phyloP scores from a whole-genome alignment of 1,140 invertebrate genomes.

The Oscheius sp. region DNA sequence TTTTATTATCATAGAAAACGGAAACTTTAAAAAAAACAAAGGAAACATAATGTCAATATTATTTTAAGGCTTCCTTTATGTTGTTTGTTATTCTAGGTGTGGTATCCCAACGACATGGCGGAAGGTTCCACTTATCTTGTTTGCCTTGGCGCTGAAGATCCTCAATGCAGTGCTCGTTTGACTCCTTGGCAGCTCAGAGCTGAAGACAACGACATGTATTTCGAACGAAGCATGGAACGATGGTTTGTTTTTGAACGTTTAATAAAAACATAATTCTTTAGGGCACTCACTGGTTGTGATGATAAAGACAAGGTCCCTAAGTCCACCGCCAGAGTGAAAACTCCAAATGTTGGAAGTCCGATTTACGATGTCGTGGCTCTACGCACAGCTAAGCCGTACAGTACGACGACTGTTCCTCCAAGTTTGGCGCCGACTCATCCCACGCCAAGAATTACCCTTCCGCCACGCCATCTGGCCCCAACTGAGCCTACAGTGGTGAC shows the following conservation, averaged over 20 bases:
- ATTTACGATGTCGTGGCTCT: neutral
- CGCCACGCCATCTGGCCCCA: neutral
- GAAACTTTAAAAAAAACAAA: too few relatives aligned
- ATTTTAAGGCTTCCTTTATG: too few relatives aligned
- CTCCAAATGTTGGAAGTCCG: neutral
- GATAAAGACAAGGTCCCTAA: neutral
- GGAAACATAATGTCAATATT: too few relatives aligned
- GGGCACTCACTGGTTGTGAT: neutral
- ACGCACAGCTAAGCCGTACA: neutral
- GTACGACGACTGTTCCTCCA: neutral
- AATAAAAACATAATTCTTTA: neutral
- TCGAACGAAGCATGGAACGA: neutral
- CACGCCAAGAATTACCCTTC: neutral
- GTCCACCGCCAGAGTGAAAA: neutral
- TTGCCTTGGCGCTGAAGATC: constrained; percentile 1
- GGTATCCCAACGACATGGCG: neutral
- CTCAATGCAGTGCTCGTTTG: neutral
- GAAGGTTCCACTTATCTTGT: neutral
- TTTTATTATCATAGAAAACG: too few relatives aligned
- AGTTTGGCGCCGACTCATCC: neutral
- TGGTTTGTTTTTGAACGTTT: neutral
- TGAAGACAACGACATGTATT: constrained; percentile 1
- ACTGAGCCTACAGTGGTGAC: neutral
- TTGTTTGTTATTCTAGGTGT: neutral
- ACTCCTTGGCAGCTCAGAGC: neutral